Percentiles rank a stretch among this genome's conserved stretches.
Evolutionary conservation across 2,888 invertebrate genomes (phyloP).

Genomic region (Clepsis dumicolana): DNA sequence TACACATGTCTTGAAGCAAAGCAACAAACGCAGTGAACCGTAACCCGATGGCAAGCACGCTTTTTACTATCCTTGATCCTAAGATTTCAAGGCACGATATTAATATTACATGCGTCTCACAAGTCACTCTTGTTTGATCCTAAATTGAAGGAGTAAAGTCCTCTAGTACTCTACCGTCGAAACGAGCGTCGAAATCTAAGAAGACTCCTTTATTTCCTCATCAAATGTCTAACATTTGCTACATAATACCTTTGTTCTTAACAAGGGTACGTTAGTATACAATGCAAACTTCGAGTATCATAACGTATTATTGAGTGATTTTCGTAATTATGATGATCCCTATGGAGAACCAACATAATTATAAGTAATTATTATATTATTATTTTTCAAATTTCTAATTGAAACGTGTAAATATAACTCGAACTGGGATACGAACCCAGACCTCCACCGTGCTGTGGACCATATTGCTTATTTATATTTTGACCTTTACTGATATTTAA

Average conservation of each 20-base stretch:
- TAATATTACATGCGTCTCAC: not conserved
- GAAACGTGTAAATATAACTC: no score
- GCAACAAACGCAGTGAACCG: not conserved
- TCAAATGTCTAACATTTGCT: slow-evolving; percentile 9
- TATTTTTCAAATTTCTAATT: no score
- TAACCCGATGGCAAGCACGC: no score
- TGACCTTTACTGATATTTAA: no score
- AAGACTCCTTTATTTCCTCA: not conserved
- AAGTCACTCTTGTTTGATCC: not conserved
- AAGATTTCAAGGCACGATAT: not conserved
- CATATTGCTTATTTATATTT: no score
- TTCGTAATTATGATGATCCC: no score
- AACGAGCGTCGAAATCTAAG: slow-evolving; percentile 1
- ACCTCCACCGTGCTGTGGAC: no score
- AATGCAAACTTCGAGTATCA: not conserved
- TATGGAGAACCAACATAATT: no score
- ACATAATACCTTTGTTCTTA: slow-evolving; percentile 3
- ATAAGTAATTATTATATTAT: no score
- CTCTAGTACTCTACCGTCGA: not conserved
- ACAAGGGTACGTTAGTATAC: slow-evolving; percentile 8
- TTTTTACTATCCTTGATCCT: not conserved
- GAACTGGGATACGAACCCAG: no score
- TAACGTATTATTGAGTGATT: not conserved
- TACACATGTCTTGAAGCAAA: no score
- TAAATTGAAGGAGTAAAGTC: not conserved